Percentiles rank a stretch among this genome's conserved stretches.
Conservation (phyloP, 2,113 vertebrate genomes). For the Alethe diademata region DNA sequence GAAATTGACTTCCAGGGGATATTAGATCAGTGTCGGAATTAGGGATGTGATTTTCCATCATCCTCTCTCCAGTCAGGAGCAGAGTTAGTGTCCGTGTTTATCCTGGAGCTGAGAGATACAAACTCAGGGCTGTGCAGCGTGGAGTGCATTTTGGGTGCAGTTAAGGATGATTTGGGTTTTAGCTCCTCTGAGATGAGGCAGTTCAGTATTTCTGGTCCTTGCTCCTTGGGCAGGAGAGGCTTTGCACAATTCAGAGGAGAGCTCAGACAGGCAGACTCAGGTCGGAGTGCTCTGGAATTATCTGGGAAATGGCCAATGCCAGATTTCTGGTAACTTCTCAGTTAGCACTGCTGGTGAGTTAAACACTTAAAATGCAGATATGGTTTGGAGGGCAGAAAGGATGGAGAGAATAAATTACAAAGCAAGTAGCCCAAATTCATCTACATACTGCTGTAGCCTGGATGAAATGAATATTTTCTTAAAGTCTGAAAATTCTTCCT, state of each 20-base stretch:
- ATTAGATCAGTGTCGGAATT: background rate
- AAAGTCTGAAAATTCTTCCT: background rate
- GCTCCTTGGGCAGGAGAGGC: background rate
- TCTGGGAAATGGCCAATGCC: background rate
- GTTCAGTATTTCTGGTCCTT: background rate
- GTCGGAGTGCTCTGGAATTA: background rate
- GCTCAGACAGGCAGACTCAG: rapidly evolving
- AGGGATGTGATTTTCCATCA: background rate
- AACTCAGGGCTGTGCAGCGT: background rate
- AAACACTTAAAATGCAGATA: background rate
- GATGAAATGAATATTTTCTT: background rate
- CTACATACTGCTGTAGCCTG: background rate
- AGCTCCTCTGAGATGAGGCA: background rate
- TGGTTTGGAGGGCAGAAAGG: background rate
- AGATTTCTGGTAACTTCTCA: background rate
- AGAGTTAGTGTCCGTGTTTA: background rate
- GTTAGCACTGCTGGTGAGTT: background rate
- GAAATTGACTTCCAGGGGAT: background rate
- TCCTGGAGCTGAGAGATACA: background rate
- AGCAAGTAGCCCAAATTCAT: background rate
- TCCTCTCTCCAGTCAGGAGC: background rate
- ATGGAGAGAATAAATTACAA: background rate
- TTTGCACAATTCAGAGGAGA: background rate
- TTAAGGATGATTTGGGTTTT: background rate
- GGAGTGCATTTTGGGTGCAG: background rate